These are phyloP conservation scores for Andrena fulva DNA, from an alignment of 2,888 invertebrate genomes.

Conservation along the genomic window DNA sequence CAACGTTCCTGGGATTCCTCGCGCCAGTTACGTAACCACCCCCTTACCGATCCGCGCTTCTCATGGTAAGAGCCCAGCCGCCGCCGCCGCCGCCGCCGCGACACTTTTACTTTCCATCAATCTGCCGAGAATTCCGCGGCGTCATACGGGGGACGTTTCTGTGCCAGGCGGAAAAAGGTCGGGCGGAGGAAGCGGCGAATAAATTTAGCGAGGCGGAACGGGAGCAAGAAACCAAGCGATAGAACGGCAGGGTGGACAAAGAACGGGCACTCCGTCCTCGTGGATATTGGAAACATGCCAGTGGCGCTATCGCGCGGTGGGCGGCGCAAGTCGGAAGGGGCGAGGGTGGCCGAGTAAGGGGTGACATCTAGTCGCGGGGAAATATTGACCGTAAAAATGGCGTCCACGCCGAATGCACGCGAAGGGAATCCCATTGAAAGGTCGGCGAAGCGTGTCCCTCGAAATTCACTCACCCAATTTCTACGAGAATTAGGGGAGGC, in stretches of 20 bases:
- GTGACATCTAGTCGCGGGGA: constrained; percentile 78
- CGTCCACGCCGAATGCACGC: constrained; percentile 72
- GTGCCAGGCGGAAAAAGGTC: constrained; percentile 15
- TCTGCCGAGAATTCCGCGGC: constrained; percentile 24
- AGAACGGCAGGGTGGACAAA: constrained; percentile 35
- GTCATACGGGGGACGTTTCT: constrained; percentile 7
- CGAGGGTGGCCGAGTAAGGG: constrained; percentile 63
- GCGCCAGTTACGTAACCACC: constrained; percentile 37
- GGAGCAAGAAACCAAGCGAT: constrained; percentile 46
- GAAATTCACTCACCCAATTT: neutral
- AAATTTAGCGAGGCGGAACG: constrained; percentile 46
- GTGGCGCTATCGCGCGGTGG: constrained; percentile 79
- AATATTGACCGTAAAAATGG: constrained; percentile 82
- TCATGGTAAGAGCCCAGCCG: constrained; percentile 20
- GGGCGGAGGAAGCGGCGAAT: constrained; percentile 30
- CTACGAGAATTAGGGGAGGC: too few species aligned
- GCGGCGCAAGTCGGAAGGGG: constrained; percentile 61
- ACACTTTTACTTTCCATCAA: constrained; percentile 56
- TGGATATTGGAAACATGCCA: constrained; percentile 59
- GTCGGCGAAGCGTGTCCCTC: constrained; percentile 8
- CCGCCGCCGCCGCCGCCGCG: constrained; percentile 15
- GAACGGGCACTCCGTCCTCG: constrained; percentile 27
- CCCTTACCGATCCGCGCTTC: constrained; percentile 37
- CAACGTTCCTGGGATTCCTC: neutral
- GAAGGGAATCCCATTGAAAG: constrained; percentile 41